Evolutionary conservation across 2,888 invertebrate species (phyloP), one percentile per base, ranked within the genome.

Genomic region (Lithophane semibrunnea): DNA sequence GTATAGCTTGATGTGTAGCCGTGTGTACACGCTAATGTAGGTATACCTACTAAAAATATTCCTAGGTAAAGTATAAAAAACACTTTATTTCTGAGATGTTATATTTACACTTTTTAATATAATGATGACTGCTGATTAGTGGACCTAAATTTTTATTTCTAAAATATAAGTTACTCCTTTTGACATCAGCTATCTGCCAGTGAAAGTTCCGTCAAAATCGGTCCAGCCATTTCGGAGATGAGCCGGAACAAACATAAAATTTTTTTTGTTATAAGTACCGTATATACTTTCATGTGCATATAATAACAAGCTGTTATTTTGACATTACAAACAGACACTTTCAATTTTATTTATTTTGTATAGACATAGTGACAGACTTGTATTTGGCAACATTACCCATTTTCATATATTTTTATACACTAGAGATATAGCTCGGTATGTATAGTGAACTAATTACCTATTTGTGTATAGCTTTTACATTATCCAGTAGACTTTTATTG

Each of bases 361-460:
- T 21, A 18, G 3, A 18, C 1, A 18, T 82, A 86, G 75, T 82
- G 82, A 85, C 87, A 85, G 86, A 86, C 80, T 79, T 86, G 79
- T 82, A 77, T 80, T 86, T 85, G 87, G 86, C 84, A 87, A 87
- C 84, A 85, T 87, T 84, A 80, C 54, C 84, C 76, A 84, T 80
- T 74, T 78, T 56, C 79, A 70, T 77, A 80, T 86, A 86, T 85
- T 86, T 86, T 84, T 74, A 65, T 18, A 58, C 54, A 74, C 42
- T 47, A 47, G 63, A 68, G 56, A 67, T 78, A 79, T 75, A 83
- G 70, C 60, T 78, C 37, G 54, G 77, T 83, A 79, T 67, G 49
- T 74, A 66, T 56, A 18, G 61, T 75, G 72, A 47, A 78, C 79
- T 77, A 80, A 83, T 85, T 80, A 85, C 60, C 70, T 80, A 73